Percentiles rank a stretch among this genome's conserved stretches.
Evolutionary conservation across 35 echinoderm and acorn worm species (phyloP).

Genomic region (Ptychodera flava): DNA sequence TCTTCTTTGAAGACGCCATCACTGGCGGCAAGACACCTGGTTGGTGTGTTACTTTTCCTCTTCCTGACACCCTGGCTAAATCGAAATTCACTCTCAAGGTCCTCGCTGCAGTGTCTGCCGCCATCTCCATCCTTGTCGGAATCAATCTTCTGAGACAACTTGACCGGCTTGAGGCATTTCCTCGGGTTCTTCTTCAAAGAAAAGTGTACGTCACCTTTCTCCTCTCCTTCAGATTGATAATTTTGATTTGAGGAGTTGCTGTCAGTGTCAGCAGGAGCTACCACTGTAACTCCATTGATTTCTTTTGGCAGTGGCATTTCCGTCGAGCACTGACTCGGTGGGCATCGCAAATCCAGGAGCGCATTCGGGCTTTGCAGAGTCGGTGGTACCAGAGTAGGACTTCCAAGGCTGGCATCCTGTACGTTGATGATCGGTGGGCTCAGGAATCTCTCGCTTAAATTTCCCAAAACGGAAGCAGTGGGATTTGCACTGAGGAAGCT

Average conservation of each 20-base stretch:
- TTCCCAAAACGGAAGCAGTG: neutral
- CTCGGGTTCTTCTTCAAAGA: neutral
- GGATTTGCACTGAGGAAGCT: neutral
- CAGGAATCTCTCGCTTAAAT: neutral
- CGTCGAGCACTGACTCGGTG: neutral
- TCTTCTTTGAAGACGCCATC: neutral
- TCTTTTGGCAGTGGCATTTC: neutral
- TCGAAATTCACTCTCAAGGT: neutral
- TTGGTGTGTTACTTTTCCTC: neutral
- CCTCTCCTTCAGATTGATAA: neutral
- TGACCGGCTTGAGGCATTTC: neutral
- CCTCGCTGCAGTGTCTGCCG: neutral
- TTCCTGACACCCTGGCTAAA: neutral
- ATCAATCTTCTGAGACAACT: neutral
- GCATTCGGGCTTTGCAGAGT: neutral
- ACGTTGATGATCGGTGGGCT: neutral
- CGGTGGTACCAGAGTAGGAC: neutral
- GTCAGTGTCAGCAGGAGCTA: neutral
- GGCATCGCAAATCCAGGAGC: neutral
- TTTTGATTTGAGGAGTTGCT: neutral
- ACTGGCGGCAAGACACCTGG: neutral
- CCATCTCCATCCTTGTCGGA: neutral
- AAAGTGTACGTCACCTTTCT: neutral
- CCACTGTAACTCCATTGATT: neutral
- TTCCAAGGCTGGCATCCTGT: neutral